Percentiles rank a stretch among this genome's conserved stretches.
These are phyloP conservation scores for Sericinus montela DNA, from an alignment of 2,888 invertebrate genomes.

Conservation along the genomic window DNA sequence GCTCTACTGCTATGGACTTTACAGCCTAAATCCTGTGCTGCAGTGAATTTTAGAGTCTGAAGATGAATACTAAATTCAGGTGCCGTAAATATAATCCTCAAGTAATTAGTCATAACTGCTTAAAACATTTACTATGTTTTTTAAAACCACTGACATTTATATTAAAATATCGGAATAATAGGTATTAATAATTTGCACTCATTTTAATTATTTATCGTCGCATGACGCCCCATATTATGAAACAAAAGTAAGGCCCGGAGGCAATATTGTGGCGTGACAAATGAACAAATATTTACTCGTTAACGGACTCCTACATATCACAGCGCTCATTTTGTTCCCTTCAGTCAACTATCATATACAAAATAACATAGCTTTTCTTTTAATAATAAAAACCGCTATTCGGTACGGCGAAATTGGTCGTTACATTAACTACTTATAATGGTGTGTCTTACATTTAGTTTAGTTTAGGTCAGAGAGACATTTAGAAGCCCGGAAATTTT, in stretches of 20 bases:
- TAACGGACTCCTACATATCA: constrained; percentile 55
- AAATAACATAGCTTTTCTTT: constrained; percentile 7
- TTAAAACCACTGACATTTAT: no score
- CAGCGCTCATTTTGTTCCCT: constrained; percentile 38
- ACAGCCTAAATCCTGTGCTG: no score
- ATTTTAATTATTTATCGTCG: constrained; percentile 8
- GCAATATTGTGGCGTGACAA: constrained; percentile 42
- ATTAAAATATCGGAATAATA: background rate
- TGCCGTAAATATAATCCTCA: background rate
- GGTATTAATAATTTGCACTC: background rate
- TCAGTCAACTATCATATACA: background rate
- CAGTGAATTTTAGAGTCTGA: no score
- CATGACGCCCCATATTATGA: constrained; percentile 4
- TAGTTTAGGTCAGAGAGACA: no score
- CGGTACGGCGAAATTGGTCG: background rate
- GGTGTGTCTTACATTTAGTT: no score
- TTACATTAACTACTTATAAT: no score
- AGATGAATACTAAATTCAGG: no score
- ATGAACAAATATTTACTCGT: constrained; percentile 61
- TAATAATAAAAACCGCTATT: constrained; percentile 2
- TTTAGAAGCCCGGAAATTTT: no score
- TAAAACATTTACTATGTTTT: no score
- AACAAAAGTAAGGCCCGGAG: constrained; percentile 34
- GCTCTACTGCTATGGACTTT: no score
- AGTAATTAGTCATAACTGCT: no score